These are phyloP conservation scores for Morone chrysops DNA, from an alignment of 2,113 vertebrate species.

Conservation along the genomic window DNA sequence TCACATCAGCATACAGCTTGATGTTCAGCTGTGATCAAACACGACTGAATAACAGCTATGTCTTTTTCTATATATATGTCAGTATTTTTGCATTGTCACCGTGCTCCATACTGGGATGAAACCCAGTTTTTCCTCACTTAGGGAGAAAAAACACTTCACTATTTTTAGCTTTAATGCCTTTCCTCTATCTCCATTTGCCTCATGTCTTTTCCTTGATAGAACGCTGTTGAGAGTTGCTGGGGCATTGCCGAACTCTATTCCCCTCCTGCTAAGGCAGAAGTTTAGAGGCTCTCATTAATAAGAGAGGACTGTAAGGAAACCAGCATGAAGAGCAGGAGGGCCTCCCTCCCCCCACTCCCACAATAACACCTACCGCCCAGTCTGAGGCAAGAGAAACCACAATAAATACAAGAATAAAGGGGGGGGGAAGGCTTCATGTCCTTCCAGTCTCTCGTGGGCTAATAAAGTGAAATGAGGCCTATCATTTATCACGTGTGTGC, in stretches of 20 bases:
- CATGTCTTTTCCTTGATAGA: slow-evolving; percentile 57
- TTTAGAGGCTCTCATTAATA: slow-evolving; percentile 75
- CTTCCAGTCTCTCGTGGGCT: slow-evolving; percentile 21
- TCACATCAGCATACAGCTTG: slow-evolving; percentile 35
- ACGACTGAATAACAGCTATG: neutral
- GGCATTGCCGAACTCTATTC: slow-evolving; percentile 68
- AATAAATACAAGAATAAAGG: slow-evolving; percentile 37
- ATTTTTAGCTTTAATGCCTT: slow-evolving; percentile 63
- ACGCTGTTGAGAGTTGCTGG: slow-evolving; percentile 53
- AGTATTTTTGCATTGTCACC: slow-evolving; percentile 35
- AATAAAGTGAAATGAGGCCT: slow-evolving; percentile 65
- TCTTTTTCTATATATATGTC: neutral
- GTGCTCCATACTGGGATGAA: neutral
- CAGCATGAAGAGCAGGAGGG: slow-evolving; percentile 41
- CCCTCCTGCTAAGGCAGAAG: slow-evolving; percentile 64
- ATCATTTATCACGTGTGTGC: slow-evolving; percentile 52
- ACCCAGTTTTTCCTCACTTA: slow-evolving; percentile 11
- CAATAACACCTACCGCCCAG: slow-evolving; percentile 37
- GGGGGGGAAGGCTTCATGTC: neutral
- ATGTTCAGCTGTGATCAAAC: slow-evolving; percentile 33
- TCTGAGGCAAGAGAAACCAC: slow-evolving; percentile 45
- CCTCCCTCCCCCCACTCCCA: slow-evolving; percentile 7
- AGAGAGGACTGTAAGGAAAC: slow-evolving; percentile 52
- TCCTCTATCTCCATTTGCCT: slow-evolving; percentile 68
- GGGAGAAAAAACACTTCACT: slow-evolving; percentile 17